Conservation (phyloP, 2,113 vertebrate species). For the Nannobrachium achirus region DNA sequence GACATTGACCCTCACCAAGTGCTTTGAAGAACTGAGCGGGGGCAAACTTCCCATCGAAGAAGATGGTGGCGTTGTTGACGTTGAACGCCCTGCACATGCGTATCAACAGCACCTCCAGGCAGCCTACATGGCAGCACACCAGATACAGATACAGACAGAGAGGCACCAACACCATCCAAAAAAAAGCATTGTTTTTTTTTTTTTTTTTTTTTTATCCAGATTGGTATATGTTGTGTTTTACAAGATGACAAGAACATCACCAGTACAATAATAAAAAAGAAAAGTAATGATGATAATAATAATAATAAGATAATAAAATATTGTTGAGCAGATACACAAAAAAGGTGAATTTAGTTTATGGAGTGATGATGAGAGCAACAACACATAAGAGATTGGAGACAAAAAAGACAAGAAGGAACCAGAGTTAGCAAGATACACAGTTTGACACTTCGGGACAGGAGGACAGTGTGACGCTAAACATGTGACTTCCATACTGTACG, state of each 20-base stretch:
- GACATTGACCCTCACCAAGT: constrained; percentile 80
- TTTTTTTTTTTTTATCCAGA: constrained; percentile 67
- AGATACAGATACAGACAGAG: constrained; percentile 57
- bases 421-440: constrained; percentile 61
- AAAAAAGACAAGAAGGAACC: constrained; percentile 62
- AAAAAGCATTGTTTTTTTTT: no score
- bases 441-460: constrained; percentile 8
- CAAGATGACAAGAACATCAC: constrained; percentile 29
- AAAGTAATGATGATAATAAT: no score
- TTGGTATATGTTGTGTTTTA: constrained; percentile 53
- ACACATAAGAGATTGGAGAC: constrained; percentile 65
- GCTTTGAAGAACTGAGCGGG: constrained; percentile 87
- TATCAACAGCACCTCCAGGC: constrained; percentile 89
- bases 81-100: constrained; percentile 90
- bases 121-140: constrained; percentile 77
- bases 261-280: no score
- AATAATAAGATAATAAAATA: no score
- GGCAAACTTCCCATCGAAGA: constrained; percentile 90
- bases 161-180: constrained; percentile 63
- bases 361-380: constrained; percentile 32
- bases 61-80: constrained; percentile 85
- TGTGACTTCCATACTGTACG: not conserved
- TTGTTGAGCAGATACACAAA: constrained; percentile 14
- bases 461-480: not conserved
- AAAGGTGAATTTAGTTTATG: constrained; percentile 14